phyloP scores from a whole-genome alignment of 2,888 invertebrate species.

The Epirrita christyi region DNA sequence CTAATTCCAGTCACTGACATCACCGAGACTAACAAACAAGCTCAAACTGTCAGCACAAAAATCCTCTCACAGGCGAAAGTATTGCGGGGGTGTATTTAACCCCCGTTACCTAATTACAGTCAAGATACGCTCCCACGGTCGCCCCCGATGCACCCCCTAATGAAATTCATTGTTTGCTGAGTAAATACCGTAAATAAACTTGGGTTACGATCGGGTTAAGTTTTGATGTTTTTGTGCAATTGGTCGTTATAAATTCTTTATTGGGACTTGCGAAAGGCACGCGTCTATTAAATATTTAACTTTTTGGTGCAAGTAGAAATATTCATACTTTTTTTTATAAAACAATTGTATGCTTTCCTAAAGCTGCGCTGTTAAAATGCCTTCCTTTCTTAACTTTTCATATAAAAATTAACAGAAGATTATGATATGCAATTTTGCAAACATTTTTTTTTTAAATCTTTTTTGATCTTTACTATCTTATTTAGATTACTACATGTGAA shows the following conservation, averaged over 20 bases:
- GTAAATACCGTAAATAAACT: conserved; percentile 59
- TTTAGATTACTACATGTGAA: no score
- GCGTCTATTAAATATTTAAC: no score
- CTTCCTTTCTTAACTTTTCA: no score
- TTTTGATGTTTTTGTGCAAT: conserved; percentile 41
- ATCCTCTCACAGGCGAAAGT: conserved; percentile 35
- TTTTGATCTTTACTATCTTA: no score
- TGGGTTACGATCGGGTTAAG: conserved; percentile 41
- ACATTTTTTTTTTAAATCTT: no score
- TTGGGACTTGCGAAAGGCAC: conserved; percentile 2
- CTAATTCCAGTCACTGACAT: conserved; percentile 10
- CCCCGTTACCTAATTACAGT: conserved; percentile 68
- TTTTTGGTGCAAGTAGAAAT: no score
- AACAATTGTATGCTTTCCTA: no score
- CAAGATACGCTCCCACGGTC: conserved; percentile 68
- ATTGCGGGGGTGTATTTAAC: conserved; percentile 46
- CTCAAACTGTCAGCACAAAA: conserved; percentile 36
- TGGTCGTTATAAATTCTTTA: conserved; percentile 22
- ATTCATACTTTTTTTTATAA: no score
- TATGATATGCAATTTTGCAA: no score
- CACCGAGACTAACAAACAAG: conserved; percentile 36
- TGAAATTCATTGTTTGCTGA: conserved; percentile 55
- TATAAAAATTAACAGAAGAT: no score
- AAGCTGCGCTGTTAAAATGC: no score
- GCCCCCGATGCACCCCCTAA: conserved; percentile 38